Percentiles rank a stretch among this genome's conserved stretches.
phyloP scores from a whole-genome alignment of 2,113 vertebrate species.

The Salvelinus alpinus region DNA sequence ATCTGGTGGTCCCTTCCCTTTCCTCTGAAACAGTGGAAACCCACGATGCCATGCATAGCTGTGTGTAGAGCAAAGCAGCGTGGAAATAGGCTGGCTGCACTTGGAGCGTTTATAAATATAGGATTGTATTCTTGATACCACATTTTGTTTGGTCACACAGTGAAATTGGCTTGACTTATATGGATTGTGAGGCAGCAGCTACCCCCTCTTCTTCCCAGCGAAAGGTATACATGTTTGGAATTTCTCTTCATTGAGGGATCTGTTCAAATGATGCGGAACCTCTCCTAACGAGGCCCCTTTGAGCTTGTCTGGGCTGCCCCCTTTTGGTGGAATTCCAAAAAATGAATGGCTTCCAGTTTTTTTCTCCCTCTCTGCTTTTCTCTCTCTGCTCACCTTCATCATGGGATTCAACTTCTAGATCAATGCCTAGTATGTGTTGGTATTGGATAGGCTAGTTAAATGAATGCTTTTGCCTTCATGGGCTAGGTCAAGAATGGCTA shows the following conservation, averaged over 20 bases:
- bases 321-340: conserved; percentile 74
- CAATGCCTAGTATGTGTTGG: conserved; percentile 34
- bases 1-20: conserved; percentile 39
- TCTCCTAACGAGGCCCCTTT: conserved; percentile 48
- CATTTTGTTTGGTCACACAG: conserved; percentile 81
- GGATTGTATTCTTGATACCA: conserved; percentile 83
- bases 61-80: conserved; percentile 77
- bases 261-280: conserved; percentile 54
- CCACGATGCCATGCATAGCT: conserved; percentile 83
- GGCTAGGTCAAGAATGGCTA: not conserved
- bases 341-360: conserved; percentile 39
- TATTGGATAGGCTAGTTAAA: conserved; percentile 20
- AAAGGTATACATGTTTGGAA: conserved; percentile 69
- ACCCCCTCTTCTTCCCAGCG: conserved; percentile 36
- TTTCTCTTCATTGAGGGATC: conserved; percentile 67
- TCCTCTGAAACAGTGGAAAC: conserved; percentile 75
- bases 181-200: conserved; percentile 73
- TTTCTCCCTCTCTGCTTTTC: conserved; percentile 1
- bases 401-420: conserved; percentile 39
- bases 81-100: conserved; percentile 80
- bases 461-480: not conserved
- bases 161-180: conserved; percentile 82
- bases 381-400: not conserved
- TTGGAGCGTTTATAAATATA: conserved; percentile 86
- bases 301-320: conserved; percentile 75